Conservation (phyloP, 2,113 vertebrate species). For the Gnathonemus echidnorhynchus region DNA sequence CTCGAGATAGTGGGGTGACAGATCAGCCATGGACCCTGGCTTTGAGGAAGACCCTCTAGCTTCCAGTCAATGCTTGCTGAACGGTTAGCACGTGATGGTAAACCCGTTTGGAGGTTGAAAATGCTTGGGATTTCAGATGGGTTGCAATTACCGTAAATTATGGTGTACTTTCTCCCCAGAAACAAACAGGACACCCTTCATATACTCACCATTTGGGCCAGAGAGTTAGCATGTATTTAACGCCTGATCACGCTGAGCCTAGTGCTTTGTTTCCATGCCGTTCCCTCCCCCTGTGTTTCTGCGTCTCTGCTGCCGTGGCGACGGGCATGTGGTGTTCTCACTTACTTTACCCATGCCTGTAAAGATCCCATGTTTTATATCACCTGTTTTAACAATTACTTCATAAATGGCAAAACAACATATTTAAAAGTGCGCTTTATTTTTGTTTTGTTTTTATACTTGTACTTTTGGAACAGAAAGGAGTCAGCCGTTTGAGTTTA, state of each 20-base stretch:
- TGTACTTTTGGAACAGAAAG: background rate
- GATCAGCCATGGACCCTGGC: background rate
- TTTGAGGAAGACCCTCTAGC: background rate
- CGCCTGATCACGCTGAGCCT: background rate
- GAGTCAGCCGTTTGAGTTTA: background rate
- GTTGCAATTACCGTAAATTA: background rate
- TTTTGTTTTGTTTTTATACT: background rate
- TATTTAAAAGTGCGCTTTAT: background rate
- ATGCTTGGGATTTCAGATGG: background rate
- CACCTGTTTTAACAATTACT: background rate
- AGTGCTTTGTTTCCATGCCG: background rate
- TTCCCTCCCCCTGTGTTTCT: background rate
- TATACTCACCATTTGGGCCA: background rate
- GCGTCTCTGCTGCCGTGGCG: background rate
- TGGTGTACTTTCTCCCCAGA: background rate
- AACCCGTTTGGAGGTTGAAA: background rate
- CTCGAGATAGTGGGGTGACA: background rate
- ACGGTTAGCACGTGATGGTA: background rate
- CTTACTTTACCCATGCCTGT: background rate
- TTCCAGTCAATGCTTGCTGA: background rate
- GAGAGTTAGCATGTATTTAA: background rate
- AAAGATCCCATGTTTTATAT: background rate
- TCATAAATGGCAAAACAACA: background rate
- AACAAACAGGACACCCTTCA: background rate
- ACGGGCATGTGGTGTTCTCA: background rate